Base-by-base conservation (phyloP, 2,888 invertebrate genomes). In the Lepeophtheirus nordmannii region DNA sequence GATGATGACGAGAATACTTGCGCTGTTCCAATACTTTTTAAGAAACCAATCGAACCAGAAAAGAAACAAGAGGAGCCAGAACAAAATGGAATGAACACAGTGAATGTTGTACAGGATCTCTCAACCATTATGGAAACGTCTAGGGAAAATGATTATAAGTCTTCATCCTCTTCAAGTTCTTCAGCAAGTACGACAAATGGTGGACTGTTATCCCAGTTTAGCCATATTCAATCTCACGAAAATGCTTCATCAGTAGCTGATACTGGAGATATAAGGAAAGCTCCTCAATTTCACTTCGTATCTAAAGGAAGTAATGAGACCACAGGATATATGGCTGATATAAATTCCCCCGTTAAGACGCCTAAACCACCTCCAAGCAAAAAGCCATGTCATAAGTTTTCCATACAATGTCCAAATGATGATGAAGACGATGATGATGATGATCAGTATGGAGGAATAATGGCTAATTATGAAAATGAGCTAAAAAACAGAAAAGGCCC, bases 91-190 rank as follows among this genome's bases (percentile, higher is more conserved):
- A 11, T 7, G 17, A 8, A 10, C n/a, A 60, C 9, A 23, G 23
- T 17, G 10, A 60, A 20, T 17, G 60, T 38, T 22, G 2, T 30
- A 23, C 23, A 17, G 22, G 37, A 60, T 17, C n/a, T 59, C 65
- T 69, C 68, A 1, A 67, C 69, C 10, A 71, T 71, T 39, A 68
- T 71, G 68, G 71, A 71, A 66, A 65, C 67, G 14, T 71, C 71
- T 38, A 57, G 69, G 20, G 71, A 71, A 58, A 67, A 53, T 58
- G 22, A 65, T 14, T 30, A 38, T 17, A 38, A 30, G 30, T 17
- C 11, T 10, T 65, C 58, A 39, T 39, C 58, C 8, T 65, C 63
- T 10, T 63, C 63, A 17, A 22, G 22, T 14, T 53, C 63, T 46
- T 46, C 53, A 5, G 53, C 53, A 46, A n/a, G 53, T 17, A 46